Conservation (phyloP, 2,113 vertebrate genomes). For the Proterorhinus semilunaris region DNA sequence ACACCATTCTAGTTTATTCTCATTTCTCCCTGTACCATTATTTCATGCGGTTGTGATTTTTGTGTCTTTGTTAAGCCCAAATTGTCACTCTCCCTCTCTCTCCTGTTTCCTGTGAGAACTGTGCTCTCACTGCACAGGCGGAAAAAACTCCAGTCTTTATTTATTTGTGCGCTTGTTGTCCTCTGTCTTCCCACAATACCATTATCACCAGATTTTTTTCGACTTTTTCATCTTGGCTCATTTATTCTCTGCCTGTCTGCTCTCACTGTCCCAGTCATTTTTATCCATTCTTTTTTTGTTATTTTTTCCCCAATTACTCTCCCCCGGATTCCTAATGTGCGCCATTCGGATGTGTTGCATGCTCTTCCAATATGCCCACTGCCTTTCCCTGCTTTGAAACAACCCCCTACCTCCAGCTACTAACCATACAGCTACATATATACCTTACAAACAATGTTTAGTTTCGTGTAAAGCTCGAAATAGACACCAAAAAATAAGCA, state of each 20-base stretch:
- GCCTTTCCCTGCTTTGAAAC: conserved; percentile 40
- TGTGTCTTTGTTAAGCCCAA: conserved; percentile 67
- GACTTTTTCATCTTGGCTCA: conserved; percentile 15
- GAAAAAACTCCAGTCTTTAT: conserved; percentile 5
- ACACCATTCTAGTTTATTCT: background rate
- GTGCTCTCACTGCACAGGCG: conserved; percentile 46
- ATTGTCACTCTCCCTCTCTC: conserved; percentile 54
- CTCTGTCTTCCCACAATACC: conserved; percentile 2
- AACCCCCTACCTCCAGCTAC: conserved; percentile 14
- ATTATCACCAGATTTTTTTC: background rate
- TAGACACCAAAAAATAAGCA: too few relatives aligned
- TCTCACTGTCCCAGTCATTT: conserved; percentile 30
- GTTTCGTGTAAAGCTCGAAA: too few relatives aligned
- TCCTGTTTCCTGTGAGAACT: conserved; percentile 52
- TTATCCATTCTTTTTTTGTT: conserved; percentile 50
- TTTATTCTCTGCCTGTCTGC: conserved; percentile 29
- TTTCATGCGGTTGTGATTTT: conserved; percentile 41
- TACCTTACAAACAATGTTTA: too few relatives aligned
- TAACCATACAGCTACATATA: background rate
- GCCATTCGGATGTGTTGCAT: conserved; percentile 30
- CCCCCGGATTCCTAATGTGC: conserved; percentile 20
- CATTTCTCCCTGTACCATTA: background rate
- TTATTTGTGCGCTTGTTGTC: background rate
- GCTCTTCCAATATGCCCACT: conserved; percentile 26
- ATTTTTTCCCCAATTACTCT: conserved; percentile 37